Base-by-base conservation (phyloP, 1,140 invertebrate species). In the Bombus consobrinus region DNA sequence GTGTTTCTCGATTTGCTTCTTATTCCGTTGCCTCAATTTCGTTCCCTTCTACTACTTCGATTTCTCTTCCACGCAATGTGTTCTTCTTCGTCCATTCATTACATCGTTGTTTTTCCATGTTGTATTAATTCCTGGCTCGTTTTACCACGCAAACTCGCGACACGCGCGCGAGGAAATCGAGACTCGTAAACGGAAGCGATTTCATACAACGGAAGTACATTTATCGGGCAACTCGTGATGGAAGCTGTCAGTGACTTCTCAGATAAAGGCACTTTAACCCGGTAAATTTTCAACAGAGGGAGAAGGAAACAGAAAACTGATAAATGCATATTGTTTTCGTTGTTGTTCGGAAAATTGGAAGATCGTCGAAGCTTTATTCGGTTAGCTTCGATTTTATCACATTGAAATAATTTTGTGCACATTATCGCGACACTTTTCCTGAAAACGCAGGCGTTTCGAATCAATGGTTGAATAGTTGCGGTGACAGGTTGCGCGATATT, bases 401-500 rank as follows among this genome's bases (percentile, higher is more conserved):
- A n/a, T 1, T 28, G 28, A 28, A 37, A 72, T 34, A 37, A 57
- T 8, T 68, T 39, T 28, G 72, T 4, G 34, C 41, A 68, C 62
- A 57, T 47, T 53, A 68, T 41, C 73, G 62, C n/a, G 34, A 77
- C 10, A n/a, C 12, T 28, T 75, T 80, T 37, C 32, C 32, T 47
- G 8, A 37, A 28, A 47, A 76, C 28, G 1, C 32, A 18, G 8
- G 39, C 71, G 37, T 73, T 81, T 37, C 34, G 18, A 73, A 73
- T 81, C 37, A 15, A 66, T 53, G 59, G 25, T n/a, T 47, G 57
- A 82, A 66, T n/a, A 83, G 72, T 47, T 41, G 25, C 43, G 41
- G 41, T 5, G 81, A 83, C 81, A 83, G 81, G 81, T 83, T 83
- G 81, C 81, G 72, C 72, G 72, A 83, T 83, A 83, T 83, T 83